A percentile compares a stretch with the other conserved stretches of the same genome.
Evolutionary conservation across 2,888 invertebrate genomes (phyloP).

Genomic region (Meiosimyza platycephala): DNA sequence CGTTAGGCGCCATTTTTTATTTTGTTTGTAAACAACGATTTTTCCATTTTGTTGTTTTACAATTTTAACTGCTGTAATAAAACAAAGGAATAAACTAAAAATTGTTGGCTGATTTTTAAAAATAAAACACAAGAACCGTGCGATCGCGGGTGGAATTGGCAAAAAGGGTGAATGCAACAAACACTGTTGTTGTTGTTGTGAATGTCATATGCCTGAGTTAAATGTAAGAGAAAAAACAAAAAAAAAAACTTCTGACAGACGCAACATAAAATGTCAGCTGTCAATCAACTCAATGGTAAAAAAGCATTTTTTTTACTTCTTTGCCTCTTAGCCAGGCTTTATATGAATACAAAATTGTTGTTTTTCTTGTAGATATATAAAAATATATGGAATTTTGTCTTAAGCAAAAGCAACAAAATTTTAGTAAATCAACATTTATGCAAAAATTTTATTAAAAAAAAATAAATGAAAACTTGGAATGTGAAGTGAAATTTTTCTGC

Average conservation of each 20-base stretch:
- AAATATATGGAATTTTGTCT: background rate
- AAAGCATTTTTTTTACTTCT: background rate
- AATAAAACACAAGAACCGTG: background rate
- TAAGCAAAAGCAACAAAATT: too few relatives aligned
- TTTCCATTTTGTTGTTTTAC: background rate
- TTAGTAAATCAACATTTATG: too few relatives aligned
- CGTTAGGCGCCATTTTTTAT: slow-evolving; percentile 27
- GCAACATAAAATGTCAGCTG: slow-evolving; percentile 63
- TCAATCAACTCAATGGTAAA: slow-evolving; percentile 54
- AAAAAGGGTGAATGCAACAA: slow-evolving; percentile 25
- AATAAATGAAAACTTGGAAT: too few relatives aligned
- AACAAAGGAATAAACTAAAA: slow-evolving; percentile 38
- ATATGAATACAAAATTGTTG: background rate
- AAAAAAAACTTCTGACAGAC: slow-evolving; percentile 55
- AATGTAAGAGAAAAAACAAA: slow-evolving; percentile 13
- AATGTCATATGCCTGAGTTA: slow-evolving; percentile 17
- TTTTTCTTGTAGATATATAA: slow-evolving; percentile 2
- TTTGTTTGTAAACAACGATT: slow-evolving; percentile 27
- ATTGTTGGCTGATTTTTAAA: slow-evolving; percentile 45
- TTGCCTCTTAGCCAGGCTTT: background rate
- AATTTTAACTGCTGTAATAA: slow-evolving; percentile 16
- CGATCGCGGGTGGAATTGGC: slow-evolving; percentile 19
- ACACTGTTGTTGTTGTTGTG: slow-evolving; percentile 15
- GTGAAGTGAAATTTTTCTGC: too few relatives aligned
- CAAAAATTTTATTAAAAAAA: too few relatives aligned